Evolutionary conservation across 2,113 vertebrate genomes (phyloP), one percentile per base, ranked within the genome.

Genomic region (Dissostichus mawsoni): DNA sequence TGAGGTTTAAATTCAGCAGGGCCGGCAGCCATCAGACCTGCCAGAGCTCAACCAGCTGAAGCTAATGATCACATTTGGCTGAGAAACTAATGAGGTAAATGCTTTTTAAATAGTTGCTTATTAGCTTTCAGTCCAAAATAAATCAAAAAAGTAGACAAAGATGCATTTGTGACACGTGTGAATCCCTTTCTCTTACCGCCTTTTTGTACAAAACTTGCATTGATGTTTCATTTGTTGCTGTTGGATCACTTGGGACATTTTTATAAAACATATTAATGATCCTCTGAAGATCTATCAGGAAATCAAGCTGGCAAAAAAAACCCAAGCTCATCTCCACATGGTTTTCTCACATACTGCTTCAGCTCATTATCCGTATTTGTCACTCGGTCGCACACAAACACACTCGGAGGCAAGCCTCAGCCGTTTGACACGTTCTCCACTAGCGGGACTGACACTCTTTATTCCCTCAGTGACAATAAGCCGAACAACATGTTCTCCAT

Each of bases 321-420:
- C 44, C 55, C 65, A 25, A 36, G 36, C 36, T 36, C 47, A 63
- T 53, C 66, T 74, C 51, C 11, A 6, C 64, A 74, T 77, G 2
- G 3, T 72, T 76, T 59, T 67, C 63, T 68, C 25, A n/a, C 51
- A 51, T 29, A 82, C 14, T n/a, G 57, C 20, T 66, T 73, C 62
- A 47, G 80, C 88, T 91, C 80, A 77, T 90, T 90, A 83, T 85
- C 72, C 61, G 16, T 66, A 58, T 88, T 83, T 85, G 84, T 83
- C 77, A 81, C 69, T 63, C 4, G 12, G 65, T 61, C 11, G 29
- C 72, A 74, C 84, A 87, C 70, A 55, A 18, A 89, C 36, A 36
- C 67, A 68, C 77, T 73, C 41, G 3, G 44, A 86, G 52, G 66
- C 73, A 16, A 82, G 52, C 23, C n/a, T 66, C 83, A 84, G 83